Conservation (phyloP, 1,140 invertebrate species). For the Onthophagus taurus region DNA sequence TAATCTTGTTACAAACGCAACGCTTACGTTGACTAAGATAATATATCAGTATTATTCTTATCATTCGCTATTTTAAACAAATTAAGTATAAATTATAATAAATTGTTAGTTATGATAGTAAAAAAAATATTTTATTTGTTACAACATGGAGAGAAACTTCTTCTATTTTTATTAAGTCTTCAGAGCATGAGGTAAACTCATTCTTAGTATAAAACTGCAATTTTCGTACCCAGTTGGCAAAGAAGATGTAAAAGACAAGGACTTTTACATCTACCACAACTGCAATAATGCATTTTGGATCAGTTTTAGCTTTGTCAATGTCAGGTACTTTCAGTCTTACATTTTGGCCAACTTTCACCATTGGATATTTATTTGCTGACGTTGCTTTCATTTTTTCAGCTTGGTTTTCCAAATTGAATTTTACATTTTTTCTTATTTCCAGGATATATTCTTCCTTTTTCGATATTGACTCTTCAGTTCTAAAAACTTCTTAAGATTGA, state of each 20-base stretch:
- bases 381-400: conserved; percentile 11
- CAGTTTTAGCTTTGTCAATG: conserved; percentile 11
- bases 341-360: conserved; percentile 12
- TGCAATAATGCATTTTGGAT: conserved; percentile 13
- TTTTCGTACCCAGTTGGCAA: conserved; percentile 12
- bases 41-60: no score
- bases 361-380: conserved; percentile 11
- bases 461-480: no score
- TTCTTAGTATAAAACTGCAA: conserved; percentile 13
- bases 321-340: conserved; percentile 14
- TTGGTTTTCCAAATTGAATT: no score
- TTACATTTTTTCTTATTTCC: neutral
- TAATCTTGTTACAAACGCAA: no score
- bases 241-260: conserved; percentile 9
- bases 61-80: no score
- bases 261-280: conserved; percentile 8
- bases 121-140: no score
- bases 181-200: conserved; percentile 8
- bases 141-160: no score
- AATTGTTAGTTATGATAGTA: no score
- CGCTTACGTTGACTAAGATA: no score
- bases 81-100: no score
- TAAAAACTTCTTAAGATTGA: no score
- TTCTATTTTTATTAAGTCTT: conserved; percentile 8
- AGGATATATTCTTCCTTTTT: no score